Evolutionary conservation across 2,113 vertebrate species (phyloP), one percentile per base, ranked within the genome.

Genomic region (Charadrius vociferus): DNA sequence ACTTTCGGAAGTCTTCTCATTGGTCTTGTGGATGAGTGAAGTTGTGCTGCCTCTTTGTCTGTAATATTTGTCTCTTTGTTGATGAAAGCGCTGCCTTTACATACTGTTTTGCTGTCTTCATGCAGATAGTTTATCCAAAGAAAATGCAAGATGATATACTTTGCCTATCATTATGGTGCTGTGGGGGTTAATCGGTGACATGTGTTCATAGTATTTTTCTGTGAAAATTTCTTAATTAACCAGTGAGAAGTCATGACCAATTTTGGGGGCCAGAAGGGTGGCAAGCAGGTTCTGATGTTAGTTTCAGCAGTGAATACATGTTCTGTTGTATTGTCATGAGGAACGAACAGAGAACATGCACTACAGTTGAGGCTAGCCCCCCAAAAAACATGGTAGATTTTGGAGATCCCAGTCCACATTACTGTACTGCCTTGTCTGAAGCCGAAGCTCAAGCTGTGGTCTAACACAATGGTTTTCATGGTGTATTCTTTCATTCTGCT

Each of bases 111-210:
- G 30, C n/a, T 87, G 1, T 65, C 58, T 82, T 86, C 14, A 1
- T 66, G 36, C 53, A 58, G 36, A 27, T 39, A 53, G 14, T 75
- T 88, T 77, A 18, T 83, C 67, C 50, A 71, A 39, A 62, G 36
- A 67, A 56, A 94, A 37, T 56, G 37, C 63, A 77, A 39, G 63
- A 34, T 71, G 21, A 10, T 50, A 6, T 18, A n/a, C 26, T 29
- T 70, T 70, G 53, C 22, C 37, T 62, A 0, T 74, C 16, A 5
- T 68, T 73, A 63, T 1, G 1, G n/a, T 65, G 34, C 13, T 2
- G 22, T 58, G 29, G 55, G 22, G 26, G 14, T 66, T 86, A 65
- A 65, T 80, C 9, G 34, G 29, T 2, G 4, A 11, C 49, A 37
- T n/a, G 16, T 77, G 43, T 47, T 71, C 29, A 20, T 5, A 41